phyloP scores from a whole-genome alignment of 2,888 invertebrate genomes.

The Coleophora flavipennella region DNA sequence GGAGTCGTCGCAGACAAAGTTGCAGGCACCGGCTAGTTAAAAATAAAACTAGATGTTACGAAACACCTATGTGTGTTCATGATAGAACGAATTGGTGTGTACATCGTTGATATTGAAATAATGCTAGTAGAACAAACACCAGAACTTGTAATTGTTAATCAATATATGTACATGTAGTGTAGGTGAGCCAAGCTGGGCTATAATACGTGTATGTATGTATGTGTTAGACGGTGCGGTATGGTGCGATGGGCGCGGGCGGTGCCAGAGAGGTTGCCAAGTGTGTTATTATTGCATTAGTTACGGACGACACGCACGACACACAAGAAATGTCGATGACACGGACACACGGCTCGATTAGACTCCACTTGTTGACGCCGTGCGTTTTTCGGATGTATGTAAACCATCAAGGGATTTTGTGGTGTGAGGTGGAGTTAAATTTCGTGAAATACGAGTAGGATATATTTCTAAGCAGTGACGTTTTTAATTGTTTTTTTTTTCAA shows the following conservation, averaged over 20 bases:
- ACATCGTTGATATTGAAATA: no score
- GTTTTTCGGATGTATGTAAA: no score
- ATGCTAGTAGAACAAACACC: neutral
- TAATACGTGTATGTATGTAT: slow-evolving; percentile 11
- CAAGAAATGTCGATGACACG: no score
- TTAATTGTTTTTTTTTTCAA: no score
- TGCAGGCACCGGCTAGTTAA: no score
- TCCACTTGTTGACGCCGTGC: no score
- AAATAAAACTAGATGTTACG: neutral
- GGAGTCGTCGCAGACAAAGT: no score
- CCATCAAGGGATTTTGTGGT: no score
- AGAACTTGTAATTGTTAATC: neutral
- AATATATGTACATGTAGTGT: neutral
- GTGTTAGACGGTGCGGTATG: slow-evolving; percentile 18
- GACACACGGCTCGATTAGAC: no score
- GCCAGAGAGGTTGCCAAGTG: slow-evolving; percentile 35
- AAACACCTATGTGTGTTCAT: neutral
- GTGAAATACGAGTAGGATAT: no score
- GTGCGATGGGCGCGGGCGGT: slow-evolving; percentile 18
- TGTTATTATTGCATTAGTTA: slow-evolving; percentile 19
- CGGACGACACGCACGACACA: slow-evolving; percentile 10
- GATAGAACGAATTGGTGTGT: neutral
- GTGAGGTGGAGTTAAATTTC: no score
- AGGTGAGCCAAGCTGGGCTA: neutral
- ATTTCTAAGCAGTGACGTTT: no score